Conservation (phyloP, 2,888 invertebrate species). For the Tachina lurida region DNA sequence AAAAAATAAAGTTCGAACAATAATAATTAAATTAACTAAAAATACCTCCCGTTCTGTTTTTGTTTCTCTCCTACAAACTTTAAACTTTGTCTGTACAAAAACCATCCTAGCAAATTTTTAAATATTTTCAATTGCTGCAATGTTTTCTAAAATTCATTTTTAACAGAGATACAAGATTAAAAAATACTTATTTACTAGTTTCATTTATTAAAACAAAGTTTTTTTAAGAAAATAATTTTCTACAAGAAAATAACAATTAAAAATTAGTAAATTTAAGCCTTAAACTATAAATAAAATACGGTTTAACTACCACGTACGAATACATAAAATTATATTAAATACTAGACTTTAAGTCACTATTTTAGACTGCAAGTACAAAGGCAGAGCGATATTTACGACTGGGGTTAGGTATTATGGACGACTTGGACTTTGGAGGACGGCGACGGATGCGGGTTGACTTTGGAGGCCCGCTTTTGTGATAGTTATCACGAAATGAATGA, state of each 20-base stretch:
- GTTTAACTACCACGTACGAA: constrained; percentile 22
- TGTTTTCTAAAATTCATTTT: no score
- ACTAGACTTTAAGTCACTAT: constrained; percentile 16
- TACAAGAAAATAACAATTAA: neutral
- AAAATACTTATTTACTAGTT: neutral
- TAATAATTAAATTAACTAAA: no score
- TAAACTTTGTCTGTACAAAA: no score
- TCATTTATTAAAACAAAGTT: neutral
- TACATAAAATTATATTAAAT: constrained; percentile 6
- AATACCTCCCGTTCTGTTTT: no score
- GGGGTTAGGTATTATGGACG: constrained; percentile 72
- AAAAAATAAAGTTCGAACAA: no score
- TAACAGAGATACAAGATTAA: no score
- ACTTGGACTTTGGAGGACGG: constrained; percentile 76
- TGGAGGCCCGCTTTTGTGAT: constrained; percentile 56
- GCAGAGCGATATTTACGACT: constrained; percentile 79
- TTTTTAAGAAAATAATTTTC: neutral
- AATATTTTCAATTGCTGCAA: no score
- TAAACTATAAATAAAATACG: constrained; percentile 30
- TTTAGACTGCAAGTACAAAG: constrained; percentile 75
- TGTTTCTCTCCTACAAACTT: no score
- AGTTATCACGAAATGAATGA: constrained; percentile 73
- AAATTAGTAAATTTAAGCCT: constrained; percentile 35
- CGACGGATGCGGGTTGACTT: constrained; percentile 74
- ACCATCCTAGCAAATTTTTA: no score